phyloP scores from a whole-genome alignment of 2,113 vertebrate genomes.

The Butorides virescens region DNA sequence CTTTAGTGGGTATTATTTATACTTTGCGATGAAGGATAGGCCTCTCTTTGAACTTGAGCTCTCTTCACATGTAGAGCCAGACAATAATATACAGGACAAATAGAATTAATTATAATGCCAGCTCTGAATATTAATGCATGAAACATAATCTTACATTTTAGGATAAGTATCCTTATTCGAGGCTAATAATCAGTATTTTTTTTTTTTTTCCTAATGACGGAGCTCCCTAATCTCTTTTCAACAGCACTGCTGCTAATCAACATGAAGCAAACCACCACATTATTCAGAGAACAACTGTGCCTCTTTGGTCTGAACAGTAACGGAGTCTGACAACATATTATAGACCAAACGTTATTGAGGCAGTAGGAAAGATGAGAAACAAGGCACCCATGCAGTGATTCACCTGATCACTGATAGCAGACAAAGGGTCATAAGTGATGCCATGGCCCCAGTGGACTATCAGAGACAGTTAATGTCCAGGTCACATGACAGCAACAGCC shows the following conservation, averaged over 20 bases:
- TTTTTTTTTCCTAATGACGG: neutral
- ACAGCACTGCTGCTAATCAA: neutral
- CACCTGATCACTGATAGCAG: neutral
- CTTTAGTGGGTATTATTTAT: neutral
- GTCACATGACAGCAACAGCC: neutral
- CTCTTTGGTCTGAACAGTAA: neutral
- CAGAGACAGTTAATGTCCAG: neutral
- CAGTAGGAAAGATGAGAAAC: neutral
- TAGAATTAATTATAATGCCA: neutral
- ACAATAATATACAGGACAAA: neutral
- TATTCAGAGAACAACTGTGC: neutral
- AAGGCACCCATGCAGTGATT: fast-evolving
- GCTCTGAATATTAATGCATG: neutral
- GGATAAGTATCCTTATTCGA: neutral
- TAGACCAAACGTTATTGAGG: neutral
- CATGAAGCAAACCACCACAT: neutral
- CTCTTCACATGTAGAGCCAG: neutral
- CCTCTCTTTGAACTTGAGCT: neutral
- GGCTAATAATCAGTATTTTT: neutral
- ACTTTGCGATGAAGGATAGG: neutral
- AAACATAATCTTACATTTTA: neutral
- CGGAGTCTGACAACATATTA: neutral
- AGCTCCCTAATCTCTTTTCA: neutral
- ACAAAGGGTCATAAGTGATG: fast-evolving
- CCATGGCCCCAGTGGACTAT: neutral